Percentiles rank a stretch among this genome's conserved stretches.
Conservation (phyloP, 2,888 invertebrate genomes). For the Monoplex corrugatus region DNA sequence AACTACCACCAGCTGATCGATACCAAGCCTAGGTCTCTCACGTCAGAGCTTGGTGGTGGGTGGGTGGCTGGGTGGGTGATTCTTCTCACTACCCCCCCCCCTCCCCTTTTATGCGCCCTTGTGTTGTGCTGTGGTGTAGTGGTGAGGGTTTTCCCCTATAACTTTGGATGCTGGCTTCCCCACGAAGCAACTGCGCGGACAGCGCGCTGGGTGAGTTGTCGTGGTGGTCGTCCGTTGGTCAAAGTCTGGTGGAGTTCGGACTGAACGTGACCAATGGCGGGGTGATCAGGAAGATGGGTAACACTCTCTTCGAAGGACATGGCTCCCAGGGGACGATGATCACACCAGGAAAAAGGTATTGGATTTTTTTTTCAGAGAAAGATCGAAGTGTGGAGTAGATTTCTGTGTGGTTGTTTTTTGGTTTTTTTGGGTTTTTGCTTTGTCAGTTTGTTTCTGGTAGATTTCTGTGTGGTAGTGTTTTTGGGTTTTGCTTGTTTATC, state of each 20-base stretch:
- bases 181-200: background rate
- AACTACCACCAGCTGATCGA: no score
- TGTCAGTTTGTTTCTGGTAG: background rate
- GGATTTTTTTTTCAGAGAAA: background rate
- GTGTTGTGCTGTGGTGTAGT: background rate
- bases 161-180: conserved; percentile 39
- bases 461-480: background rate
- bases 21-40: no score
- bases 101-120: background rate
- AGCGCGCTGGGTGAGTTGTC: conserved; percentile 31
- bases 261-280: conserved; percentile 35
- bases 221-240: conserved; percentile 49
- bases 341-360: conserved; percentile 35
- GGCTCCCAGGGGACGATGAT: background rate
- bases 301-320: conserved; percentile 38
- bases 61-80: no score
- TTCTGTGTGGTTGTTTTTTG: background rate
- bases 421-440: background rate
- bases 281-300: conserved; percentile 43
- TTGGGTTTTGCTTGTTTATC: background rate
- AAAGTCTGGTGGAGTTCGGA: conserved; percentile 39
- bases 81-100: background rate
- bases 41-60: no score
- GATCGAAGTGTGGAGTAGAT: background rate
- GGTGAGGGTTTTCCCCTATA: no score